phyloP scores from a whole-genome alignment of 2,797 vertebrate species.

The Acridotheres tristis region DNA sequence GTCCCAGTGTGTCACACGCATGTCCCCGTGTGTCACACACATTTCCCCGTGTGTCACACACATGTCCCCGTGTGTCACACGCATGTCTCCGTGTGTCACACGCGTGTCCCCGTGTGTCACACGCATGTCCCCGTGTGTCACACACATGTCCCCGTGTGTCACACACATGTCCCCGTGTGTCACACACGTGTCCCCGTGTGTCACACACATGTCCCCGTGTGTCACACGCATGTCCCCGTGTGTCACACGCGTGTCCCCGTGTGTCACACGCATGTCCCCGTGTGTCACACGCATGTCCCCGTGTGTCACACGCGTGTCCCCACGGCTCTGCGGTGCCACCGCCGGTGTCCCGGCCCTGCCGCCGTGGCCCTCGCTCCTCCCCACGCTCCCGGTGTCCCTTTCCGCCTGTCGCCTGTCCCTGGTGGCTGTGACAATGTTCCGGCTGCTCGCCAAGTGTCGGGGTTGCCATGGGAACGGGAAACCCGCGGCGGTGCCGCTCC shows the following conservation, averaged over 20 bases:
- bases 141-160: too few relatives aligned
- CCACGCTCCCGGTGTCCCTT: too few relatives aligned
- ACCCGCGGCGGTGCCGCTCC: constrained; percentile 42
- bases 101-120: background rate
- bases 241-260: too few relatives aligned
- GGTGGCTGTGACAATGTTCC: constrained; percentile 55
- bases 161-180: background rate
- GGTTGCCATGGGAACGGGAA: constrained; percentile 72
- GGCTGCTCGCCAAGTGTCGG: constrained; percentile 53
- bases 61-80: background rate
- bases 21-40: background rate
- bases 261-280: background rate
- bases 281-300: too few relatives aligned
- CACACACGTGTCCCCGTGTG: background rate
- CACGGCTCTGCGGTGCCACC: background rate
- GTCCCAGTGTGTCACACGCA: too few relatives aligned
- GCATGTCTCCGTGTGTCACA: background rate
- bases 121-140: too few relatives aligned
- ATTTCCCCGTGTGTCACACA: too few relatives aligned
- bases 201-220: background rate
- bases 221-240: background rate
- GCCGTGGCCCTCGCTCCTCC: background rate
- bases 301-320: too few relatives aligned
- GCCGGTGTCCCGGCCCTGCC: too few relatives aligned
- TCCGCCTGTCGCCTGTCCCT: too few relatives aligned